Conservation (phyloP, 2,113 vertebrate species). For the Fulmarus glacialis region DNA sequence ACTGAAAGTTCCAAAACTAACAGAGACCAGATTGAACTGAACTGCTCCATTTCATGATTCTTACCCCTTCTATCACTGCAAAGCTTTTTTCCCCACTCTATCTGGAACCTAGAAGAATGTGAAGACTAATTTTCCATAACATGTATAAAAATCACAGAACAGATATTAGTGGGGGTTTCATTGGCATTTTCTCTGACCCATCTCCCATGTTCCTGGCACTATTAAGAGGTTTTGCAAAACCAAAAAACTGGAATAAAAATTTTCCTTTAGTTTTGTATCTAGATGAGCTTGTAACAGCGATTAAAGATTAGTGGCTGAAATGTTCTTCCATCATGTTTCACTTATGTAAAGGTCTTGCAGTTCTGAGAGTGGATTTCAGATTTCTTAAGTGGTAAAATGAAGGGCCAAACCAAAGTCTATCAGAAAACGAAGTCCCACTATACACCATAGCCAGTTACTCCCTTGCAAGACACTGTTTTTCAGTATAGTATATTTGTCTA, state of each 20-base stretch:
- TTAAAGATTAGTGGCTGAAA: neutral
- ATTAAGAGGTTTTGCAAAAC: neutral
- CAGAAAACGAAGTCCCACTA: neutral
- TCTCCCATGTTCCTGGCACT: neutral
- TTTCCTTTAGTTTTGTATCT: neutral
- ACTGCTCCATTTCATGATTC: neutral
- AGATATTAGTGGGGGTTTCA: neutral
- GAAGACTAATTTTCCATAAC: neutral
- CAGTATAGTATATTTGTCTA: neutral
- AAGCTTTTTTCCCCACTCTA: neutral
- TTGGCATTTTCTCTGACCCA: neutral
- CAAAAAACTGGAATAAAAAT: neutral
- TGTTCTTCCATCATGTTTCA: neutral
- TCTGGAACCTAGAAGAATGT: neutral
- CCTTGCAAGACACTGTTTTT: neutral
- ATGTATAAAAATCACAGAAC: neutral
- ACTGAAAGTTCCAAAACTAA: neutral
- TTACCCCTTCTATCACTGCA: neutral
- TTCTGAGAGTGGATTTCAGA: neutral
- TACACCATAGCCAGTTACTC: neutral
- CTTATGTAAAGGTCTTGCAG: neutral
- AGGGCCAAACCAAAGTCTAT: rapidly evolving
- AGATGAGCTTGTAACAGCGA: neutral
- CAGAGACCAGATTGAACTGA: neutral
- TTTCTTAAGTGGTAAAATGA: neutral